These are phyloP conservation scores for Atractosteus spatula DNA, from an alignment of 2,113 vertebrate species.

Conservation along the genomic window DNA sequence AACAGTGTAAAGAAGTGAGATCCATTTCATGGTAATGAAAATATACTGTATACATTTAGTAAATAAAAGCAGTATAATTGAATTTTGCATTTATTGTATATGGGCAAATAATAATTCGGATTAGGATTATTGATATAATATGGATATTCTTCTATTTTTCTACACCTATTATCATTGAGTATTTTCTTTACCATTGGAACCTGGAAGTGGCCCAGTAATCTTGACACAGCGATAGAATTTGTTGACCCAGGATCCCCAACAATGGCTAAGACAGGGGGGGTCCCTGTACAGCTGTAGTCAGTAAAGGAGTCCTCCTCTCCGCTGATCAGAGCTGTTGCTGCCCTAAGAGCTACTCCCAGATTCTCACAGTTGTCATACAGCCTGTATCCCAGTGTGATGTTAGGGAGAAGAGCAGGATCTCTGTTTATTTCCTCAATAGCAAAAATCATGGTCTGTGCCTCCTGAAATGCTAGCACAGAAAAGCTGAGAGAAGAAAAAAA, in stretches of 20 bases:
- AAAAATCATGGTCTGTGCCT: slow-evolving; percentile 4
- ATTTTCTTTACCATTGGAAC: neutral
- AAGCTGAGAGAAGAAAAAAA: neutral
- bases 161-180: too few species aligned
- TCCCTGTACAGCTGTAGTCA: neutral
- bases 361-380: slow-evolving; percentile 3
- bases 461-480: neutral
- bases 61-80: too few species aligned
- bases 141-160: too few species aligned
- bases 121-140: too few species aligned
- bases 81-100: too few species aligned
- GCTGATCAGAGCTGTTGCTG: neutral
- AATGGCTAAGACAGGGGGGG: neutral
- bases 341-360: neutral
- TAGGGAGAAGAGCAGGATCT: neutral
- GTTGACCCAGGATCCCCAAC: slow-evolving; percentile 1
- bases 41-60: too few species aligned
- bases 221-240: neutral
- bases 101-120: too few species aligned
- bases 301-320: neutral
- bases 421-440: slow-evolving; percentile 10
- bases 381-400: neutral
- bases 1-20: too few species aligned
- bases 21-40: too few species aligned
- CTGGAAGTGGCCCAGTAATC: neutral